These are phyloP conservation scores for Notoglanidium macrostoma DNA, from an alignment of 2,797 vertebrate species.

Conservation along the genomic window DNA sequence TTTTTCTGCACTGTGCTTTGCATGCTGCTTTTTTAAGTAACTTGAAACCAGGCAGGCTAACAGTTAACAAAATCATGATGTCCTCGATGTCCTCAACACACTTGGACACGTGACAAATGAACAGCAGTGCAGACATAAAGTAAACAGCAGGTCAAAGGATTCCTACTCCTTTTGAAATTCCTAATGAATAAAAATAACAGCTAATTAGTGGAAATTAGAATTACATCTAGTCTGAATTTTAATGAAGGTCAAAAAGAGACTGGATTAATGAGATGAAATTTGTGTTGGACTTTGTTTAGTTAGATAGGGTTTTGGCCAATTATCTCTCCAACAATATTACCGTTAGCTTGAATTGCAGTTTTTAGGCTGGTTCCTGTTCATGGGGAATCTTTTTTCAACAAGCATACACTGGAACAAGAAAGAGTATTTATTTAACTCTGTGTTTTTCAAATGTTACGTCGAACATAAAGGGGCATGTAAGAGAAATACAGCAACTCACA, in stretches of 20 bases:
- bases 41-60: neutral
- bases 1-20: too few relatives aligned
- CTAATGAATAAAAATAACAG: constrained; percentile 33
- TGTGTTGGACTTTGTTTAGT: constrained; percentile 18
- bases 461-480: neutral
- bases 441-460: neutral
- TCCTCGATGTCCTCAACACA: constrained; percentile 31
- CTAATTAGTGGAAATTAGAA: constrained; percentile 38
- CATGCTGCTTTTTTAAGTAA: too few relatives aligned
- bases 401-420: neutral
- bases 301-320: constrained; percentile 23
- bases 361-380: neutral
- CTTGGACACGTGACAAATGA: constrained; percentile 24
- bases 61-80: neutral
- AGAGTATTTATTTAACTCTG: neutral
- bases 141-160: constrained; percentile 37
- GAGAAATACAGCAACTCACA: neutral
- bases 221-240: constrained; percentile 38
- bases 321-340: constrained; percentile 41
- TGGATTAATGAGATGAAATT: constrained; percentile 30
- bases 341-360: constrained; percentile 33
- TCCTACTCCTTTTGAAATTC: constrained; percentile 34
- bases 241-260: constrained; percentile 29
- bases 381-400: neutral
- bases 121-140: constrained; percentile 35